These are phyloP conservation scores for Cydia pomonella DNA, from an alignment of 1,140 invertebrate genomes.

Conservation along the genomic window DNA sequence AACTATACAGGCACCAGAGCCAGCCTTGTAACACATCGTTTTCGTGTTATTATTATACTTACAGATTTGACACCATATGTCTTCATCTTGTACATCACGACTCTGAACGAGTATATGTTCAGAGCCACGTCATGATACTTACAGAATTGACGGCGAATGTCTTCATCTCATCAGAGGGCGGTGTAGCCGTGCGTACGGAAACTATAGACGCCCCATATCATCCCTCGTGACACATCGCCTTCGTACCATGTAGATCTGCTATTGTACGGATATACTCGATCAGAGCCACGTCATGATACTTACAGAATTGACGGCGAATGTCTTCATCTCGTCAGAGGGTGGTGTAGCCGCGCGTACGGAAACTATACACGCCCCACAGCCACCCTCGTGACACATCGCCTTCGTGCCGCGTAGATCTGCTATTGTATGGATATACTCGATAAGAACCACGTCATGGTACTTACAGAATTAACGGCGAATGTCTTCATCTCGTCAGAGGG, in stretches of 20 bases:
- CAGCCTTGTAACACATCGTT: too few species aligned
- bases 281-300: conserved; percentile 74
- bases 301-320: conserved; percentile 87
- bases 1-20: too few species aligned
- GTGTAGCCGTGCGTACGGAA: neutral
- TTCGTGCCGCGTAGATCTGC: conserved; percentile 82
- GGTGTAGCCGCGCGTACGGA: conserved; percentile 64
- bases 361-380: too few species aligned
- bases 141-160: neutral
- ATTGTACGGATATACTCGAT: conserved; percentile 84
- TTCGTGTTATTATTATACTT: too few species aligned
- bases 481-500: conserved; percentile 33
- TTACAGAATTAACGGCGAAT: conserved; percentile 49
- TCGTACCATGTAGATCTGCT: conserved; percentile 82
- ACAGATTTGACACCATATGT: too few species aligned
- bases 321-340: conserved; percentile 71
- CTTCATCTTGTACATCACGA: too few species aligned
- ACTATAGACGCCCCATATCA: too few species aligned
- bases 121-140: too few species aligned
- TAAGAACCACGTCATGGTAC: conserved; percentile 75
- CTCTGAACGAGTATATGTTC: too few species aligned
- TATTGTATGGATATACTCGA: conserved; percentile 83
- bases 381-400: too few species aligned
- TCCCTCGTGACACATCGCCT: too few species aligned
- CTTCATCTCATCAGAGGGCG: neutral